Evolutionary conservation across 2,888 invertebrate species (phyloP), one percentile per base, ranked within the genome.

Genomic region (Apocheima hispidaria): DNA sequence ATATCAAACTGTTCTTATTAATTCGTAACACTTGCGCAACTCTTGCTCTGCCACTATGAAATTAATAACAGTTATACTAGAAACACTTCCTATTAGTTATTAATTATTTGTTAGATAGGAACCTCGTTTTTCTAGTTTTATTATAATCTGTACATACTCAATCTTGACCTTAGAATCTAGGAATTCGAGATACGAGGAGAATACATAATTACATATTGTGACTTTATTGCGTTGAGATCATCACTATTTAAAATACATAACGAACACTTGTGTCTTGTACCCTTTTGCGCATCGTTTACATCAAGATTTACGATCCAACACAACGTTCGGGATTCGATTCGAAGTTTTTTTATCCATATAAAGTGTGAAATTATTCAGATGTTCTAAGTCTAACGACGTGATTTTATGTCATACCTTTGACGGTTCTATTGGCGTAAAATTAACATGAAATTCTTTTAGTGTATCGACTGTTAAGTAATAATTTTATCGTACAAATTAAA

Each of bases 201-300:
- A 81, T 81, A 78, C 54, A 75, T 74, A 72, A 81, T 71, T 69
- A 67, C 58, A 73, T 72, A 70, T 64, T 56, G 61, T 50, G 60
- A 73, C 55, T 73, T 65, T 64, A 74, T 71, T 70, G 64, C 55
- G 74, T 78, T 83, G 84, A 86, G 80, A 83, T 86, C 86, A 87
- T 84, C 82, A 70, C 75, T 81, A 81, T 82, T 77, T 73, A 57
- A 64, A 73, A 63, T 60, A 55, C 18, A 14, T 60, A 54, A 49
- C 57, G 43, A 43, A 54, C 50, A 51, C 51, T 63, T 64, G 65
- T 66, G 74, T 69, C 74, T 63, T 63, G 65, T 66, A 74, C 70
- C 74, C 77, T 77, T 77, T 75, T 78, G 80, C 79, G 78, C 75
- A 67, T 73, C 69, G 76, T 72, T 76, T 75, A 68, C 65, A 63